These are phyloP conservation scores for Drosophila novamexicana DNA, from an alignment of 1,140 invertebrate species.

Conservation along the genomic window DNA sequence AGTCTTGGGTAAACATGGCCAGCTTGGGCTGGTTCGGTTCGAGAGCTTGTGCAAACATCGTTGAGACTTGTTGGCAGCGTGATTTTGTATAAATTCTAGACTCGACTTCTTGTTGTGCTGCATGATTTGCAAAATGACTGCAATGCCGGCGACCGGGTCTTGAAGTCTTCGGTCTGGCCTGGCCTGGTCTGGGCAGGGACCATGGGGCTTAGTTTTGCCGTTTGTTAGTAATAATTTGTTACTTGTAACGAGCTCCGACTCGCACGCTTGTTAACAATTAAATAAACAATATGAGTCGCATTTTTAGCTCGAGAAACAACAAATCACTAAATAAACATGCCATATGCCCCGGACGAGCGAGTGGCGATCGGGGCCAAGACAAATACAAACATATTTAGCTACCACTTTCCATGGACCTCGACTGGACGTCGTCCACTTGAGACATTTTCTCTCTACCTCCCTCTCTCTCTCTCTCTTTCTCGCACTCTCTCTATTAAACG, in stretches of 20 bases:
- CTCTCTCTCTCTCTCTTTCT: not conserved
- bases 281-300: constrained; percentile 82
- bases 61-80: constrained; percentile 81
- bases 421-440: constrained; percentile 65
- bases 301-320: constrained; percentile 59
- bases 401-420: constrained; percentile 59
- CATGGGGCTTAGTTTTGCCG: constrained; percentile 24
- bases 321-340: constrained; percentile 77
- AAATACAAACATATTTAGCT: constrained; percentile 57
- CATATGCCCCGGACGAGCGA: constrained; percentile 9
- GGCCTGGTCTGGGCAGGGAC: not conserved
- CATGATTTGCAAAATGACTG: constrained; percentile 65
- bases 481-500: constrained; percentile 61
- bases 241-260: constrained; percentile 69
- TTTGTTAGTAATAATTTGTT: constrained; percentile 75
- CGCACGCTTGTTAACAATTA: constrained; percentile 80
- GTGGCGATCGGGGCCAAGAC: constrained; percentile 47
- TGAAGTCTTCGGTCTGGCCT: not conserved
- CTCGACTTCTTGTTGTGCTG: constrained; percentile 26
- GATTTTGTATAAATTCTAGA: constrained; percentile 76
- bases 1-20: constrained; percentile 76
- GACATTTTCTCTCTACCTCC: constrained; percentile 49
- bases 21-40: constrained; percentile 19
- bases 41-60: constrained; percentile 74
- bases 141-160: constrained; percentile 15